Evolutionary conservation across 1,140 invertebrate species (phyloP).

Genomic region (Aphis craccivora): DNA sequence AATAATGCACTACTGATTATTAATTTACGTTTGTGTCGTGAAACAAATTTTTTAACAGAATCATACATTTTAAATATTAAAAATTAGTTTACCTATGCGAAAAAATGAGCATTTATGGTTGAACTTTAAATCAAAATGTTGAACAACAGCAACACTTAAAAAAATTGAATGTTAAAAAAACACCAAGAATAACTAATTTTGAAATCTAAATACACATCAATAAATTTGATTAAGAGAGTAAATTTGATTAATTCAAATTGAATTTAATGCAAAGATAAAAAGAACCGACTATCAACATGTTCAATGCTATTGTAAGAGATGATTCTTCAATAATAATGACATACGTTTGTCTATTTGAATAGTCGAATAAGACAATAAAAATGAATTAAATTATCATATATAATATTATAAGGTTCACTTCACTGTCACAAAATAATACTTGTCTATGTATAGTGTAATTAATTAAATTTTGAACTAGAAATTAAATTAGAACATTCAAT

Average conservation of each 20-base stretch:
- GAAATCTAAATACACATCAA: not conserved
- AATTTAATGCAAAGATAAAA: not conserved
- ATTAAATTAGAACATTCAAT: not conserved
- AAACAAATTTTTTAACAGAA: conserved; percentile 48
- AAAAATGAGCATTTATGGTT: not conserved
- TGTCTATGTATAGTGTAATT: not conserved
- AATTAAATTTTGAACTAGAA: not conserved
- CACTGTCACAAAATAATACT: not conserved
- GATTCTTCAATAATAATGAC: not conserved
- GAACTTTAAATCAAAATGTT: not conserved
- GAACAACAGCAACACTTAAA: not conserved
- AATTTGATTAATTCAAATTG: not conserved
- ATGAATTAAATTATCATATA: not conserved
- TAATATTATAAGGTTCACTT: not conserved
- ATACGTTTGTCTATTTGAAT: no score
- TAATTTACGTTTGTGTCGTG: conserved; percentile 43
- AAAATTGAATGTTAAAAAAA: not conserved
- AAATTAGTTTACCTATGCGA: not conserved
- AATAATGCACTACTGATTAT: conserved; percentile 32
- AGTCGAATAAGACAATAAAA: no score
- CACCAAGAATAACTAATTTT: not conserved
- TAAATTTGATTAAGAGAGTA: not conserved
- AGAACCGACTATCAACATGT: not conserved
- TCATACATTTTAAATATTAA: conserved; percentile 33
- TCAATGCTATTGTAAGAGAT: not conserved